A percentile compares a stretch with the other conserved stretches of the same genome.
phyloP scores from a whole-genome alignment of 2,888 invertebrate species.

The Nemoura dubitans region DNA sequence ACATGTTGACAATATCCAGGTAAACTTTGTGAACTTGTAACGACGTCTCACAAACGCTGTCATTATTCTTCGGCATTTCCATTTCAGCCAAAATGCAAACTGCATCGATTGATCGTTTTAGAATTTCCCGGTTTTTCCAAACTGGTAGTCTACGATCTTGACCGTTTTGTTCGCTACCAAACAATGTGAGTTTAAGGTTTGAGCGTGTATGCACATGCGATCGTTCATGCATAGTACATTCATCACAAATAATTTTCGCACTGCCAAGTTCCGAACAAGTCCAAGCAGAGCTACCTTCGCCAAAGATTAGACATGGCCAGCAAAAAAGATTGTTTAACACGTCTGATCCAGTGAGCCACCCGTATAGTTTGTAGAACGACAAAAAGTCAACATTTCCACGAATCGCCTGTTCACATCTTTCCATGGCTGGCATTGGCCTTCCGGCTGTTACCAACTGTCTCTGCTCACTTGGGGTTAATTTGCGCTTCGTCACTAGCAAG shows the following conservation, averaged over 20 bases:
- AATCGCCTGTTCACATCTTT: no score
- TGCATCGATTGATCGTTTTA: neutral
- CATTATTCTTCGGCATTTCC: neutral
- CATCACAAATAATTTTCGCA: no score
- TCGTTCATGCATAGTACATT: no score
- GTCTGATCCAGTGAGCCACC: neutral
- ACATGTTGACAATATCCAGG: neutral
- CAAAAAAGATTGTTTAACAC: neutral
- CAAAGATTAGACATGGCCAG: neutral
- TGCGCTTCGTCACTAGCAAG: no score
- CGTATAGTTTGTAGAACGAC: neutral
- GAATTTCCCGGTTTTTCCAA: neutral
- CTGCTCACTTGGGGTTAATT: no score
- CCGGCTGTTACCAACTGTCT: no score
- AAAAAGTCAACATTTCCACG: no score
- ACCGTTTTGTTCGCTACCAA: neutral
- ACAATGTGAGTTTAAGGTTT: neutral
- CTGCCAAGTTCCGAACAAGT: no score
- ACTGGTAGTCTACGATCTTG: neutral
- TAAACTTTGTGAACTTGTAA: neutral
- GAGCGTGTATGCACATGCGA: no score
- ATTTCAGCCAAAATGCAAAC: neutral
- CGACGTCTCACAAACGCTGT: neutral
- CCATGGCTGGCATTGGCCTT: no score
- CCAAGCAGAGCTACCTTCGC: no score